These are phyloP conservation scores for Carettochelys insculpta DNA, from an alignment of 2,113 vertebrate genomes.

Conservation along the genomic window DNA sequence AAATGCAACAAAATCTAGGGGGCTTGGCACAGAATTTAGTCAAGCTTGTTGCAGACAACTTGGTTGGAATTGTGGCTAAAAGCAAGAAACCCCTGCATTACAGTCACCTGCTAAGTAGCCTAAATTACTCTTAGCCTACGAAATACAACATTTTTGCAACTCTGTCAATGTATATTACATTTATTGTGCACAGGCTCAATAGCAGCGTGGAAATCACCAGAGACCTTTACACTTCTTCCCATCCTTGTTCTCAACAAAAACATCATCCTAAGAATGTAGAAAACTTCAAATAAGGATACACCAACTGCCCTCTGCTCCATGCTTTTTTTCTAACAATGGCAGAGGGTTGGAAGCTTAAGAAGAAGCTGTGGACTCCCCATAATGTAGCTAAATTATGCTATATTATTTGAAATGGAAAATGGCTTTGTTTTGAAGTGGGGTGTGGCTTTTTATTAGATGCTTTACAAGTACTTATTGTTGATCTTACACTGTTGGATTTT, in stretches of 20 bases:
- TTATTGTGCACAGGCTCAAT: neutral
- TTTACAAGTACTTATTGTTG: neutral
- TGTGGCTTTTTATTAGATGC: neutral
- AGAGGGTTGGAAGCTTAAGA: neutral
- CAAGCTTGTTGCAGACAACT: neutral
- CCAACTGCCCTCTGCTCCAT: neutral
- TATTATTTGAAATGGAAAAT: neutral
- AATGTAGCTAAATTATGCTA: neutral
- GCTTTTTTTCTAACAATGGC: neutral
- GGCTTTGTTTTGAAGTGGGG: neutral
- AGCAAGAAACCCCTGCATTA: neutral
- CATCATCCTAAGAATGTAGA: neutral
- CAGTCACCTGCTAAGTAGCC: neutral
- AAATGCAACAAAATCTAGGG: neutral
- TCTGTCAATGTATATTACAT: neutral
- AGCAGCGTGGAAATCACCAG: neutral
- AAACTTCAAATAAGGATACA: neutral
- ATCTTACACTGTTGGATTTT: neutral
- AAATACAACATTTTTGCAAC: neutral
- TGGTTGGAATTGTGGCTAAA: neutral
- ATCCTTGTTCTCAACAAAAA: neutral
- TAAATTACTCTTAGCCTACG: neutral
- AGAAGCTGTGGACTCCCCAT: neutral
- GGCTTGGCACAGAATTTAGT: neutral
- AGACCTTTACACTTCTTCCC: neutral